These are phyloP conservation scores for Danio rerio DNA, from an alignment of 2,113 vertebrate species.

Conservation along the genomic window DNA sequence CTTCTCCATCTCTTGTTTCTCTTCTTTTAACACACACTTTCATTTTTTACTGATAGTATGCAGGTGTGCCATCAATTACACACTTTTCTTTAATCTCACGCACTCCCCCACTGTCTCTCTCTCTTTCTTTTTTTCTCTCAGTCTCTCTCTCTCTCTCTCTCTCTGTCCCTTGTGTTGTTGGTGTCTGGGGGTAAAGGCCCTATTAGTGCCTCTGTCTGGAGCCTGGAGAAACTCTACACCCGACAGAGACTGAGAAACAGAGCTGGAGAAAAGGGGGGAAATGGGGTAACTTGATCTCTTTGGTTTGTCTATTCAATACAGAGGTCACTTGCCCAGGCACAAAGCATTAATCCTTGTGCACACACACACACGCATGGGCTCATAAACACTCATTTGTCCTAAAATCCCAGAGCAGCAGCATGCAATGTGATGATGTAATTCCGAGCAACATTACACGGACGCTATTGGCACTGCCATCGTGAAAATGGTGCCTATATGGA, in stretches of 20 bases:
- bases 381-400: constrained; percentile 40
- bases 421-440: constrained; percentile 68
- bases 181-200: constrained; percentile 57
- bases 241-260: constrained; percentile 48
- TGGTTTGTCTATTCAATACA: constrained; percentile 69
- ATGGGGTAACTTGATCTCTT: constrained; percentile 68
- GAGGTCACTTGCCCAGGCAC: constrained; percentile 70
- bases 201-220: constrained; percentile 72
- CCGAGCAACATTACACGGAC: constrained; percentile 54
- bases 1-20: not conserved
- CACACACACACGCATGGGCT: constrained; percentile 22
- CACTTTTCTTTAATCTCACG: not conserved
- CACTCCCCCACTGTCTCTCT: not conserved
- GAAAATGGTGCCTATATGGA: constrained; percentile 49
- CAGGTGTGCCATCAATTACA: constrained; percentile 31
- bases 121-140: not conserved
- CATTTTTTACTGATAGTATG: constrained; percentile 26
- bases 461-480: constrained; percentile 52
- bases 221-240: constrained; percentile 75
- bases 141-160: not conserved
- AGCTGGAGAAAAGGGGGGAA: constrained; percentile 49
- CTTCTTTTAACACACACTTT: not conserved
- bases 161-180: constrained; percentile 19
- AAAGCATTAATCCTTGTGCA: constrained; percentile 56
- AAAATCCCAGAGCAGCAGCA: constrained; percentile 39